phyloP scores from a whole-genome alignment of 2,888 invertebrate genomes.

The Clitarchus hookeri region DNA sequence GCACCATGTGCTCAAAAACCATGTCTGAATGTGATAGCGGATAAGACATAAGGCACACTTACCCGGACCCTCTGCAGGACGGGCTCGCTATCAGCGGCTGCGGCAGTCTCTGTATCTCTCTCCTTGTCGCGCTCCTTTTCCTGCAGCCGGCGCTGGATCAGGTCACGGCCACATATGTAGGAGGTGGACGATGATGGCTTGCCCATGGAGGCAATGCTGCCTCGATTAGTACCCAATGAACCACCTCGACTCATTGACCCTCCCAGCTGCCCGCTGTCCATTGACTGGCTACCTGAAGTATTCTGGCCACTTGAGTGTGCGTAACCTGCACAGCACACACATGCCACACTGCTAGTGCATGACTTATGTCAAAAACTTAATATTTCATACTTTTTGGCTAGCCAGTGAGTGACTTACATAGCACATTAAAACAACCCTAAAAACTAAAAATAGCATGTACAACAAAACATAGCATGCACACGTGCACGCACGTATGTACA shows the following conservation, averaged over 20 bases:
- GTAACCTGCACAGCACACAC: background rate
- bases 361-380: no score
- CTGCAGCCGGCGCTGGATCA: slow-evolving; percentile 16
- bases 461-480: no score
- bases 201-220: slow-evolving; percentile 81
- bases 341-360: no score
- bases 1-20: no score
- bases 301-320: slow-evolving; percentile 47
- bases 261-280: slow-evolving; percentile 54
- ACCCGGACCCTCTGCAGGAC: slow-evolving; percentile 63
- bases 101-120: slow-evolving; percentile 36
- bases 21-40: no score
- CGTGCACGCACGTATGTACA: no score
- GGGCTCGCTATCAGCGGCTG: slow-evolving; percentile 53
- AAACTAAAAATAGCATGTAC: no score
- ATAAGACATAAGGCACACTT: slow-evolving; percentile 43
- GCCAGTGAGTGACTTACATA: no score
- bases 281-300: slow-evolving; percentile 62
- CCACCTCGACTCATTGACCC: slow-evolving; percentile 60
- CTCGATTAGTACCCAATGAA: slow-evolving; percentile 72
- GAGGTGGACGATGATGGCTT: slow-evolving; percentile 84
- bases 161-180: slow-evolving; percentile 16
- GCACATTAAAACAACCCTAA: no score
- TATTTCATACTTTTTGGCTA: no score
- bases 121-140: slow-evolving; percentile 44